A percentile compares a stretch with the other conserved stretches of the same genome.
Evolutionary conservation across 92 coral and sea anemone genomes (phyloP).

Genomic region (Palythoa grandis): DNA sequence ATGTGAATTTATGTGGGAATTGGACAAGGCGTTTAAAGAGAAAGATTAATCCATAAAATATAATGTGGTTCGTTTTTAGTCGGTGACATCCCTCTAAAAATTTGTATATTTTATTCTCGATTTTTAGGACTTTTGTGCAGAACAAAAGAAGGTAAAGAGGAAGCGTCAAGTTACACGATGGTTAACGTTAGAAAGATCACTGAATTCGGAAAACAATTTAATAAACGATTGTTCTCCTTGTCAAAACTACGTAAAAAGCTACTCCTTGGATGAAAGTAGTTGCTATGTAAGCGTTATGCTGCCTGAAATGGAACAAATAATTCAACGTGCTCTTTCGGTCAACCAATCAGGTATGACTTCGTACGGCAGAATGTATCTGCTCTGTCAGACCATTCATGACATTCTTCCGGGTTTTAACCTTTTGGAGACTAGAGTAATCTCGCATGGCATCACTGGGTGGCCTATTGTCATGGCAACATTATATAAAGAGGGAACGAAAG

Average conservation of each 20-base stretch:
- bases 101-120: background rate
- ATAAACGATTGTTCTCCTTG: conserved; percentile 1
- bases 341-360: conserved; percentile 67
- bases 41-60: too few species aligned
- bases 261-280: conserved; percentile 74
- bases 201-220: conserved; percentile 13
- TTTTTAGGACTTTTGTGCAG: conserved; percentile 4
- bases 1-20: too few species aligned
- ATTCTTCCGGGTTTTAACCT: conserved; percentile 88
- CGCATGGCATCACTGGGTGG: conserved; percentile 87
- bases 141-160: conserved; percentile 22
- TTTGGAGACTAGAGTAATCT: conserved; percentile 91
- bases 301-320: conserved; percentile 76
- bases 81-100: background rate
- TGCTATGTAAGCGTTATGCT: conserved; percentile 72
- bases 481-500: conserved; percentile 84
- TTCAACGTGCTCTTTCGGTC: conserved; percentile 68
- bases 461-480: conserved; percentile 94
- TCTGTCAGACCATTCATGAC: conserved; percentile 87
- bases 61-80: background rate
- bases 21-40: too few species aligned
- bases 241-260: conserved; percentile 57
- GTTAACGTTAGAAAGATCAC: conserved; percentile 20
- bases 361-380: conserved; percentile 81
- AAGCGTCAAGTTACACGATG: conserved; percentile 21